Base-by-base conservation (phyloP, 2,113 vertebrate species). In the Tinamus guttatus region DNA sequence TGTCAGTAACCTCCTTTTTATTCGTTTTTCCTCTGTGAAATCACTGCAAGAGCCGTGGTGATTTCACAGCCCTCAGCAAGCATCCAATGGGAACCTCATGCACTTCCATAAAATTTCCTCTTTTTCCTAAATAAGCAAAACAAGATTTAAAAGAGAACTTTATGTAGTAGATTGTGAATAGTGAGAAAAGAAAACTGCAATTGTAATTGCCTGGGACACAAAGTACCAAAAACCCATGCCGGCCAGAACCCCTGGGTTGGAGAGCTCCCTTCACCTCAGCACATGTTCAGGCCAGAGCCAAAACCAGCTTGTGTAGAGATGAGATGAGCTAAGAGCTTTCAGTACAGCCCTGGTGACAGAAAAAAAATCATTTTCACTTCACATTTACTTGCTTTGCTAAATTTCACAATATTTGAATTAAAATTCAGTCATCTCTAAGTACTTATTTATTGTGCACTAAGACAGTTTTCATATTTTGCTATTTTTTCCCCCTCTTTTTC, bases 1-100 rank as follows among this genome's bases (percentile, higher is more conserved):
- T 85, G 63, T 94, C 87, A 96, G 79, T 68, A 85, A 75, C 54
- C 47, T 34, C 28, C 63, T 95, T 96, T 91, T 71, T 69, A n/a
- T 82, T 81, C 62, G 59, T 47, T 68, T 69, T 87, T 86, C 56
- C 84, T 45, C 41, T 38, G 70, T 32, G 47, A 59, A 28, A 82
- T 32, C 28, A 28, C 2, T 18, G 43, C 30, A 52, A 67, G 69
- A 67, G 56, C 83, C 45, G 88, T 2, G 15, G 77, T 13, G 73
- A 60, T 86, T 78, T 83, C 77, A 30, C 67, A 70, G 56, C 85
- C 71, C 24, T 3, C 88, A 27, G 40, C 28, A 12, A 89, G 87
- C 71, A 67, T 68, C 30, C 12, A 1, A 87, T 20, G 49, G 25
- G 90, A 88, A 75, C 83, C 86, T 2, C 13, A 77, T 47, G 36